Conservation (phyloP, 2,888 invertebrate genomes). For the Boloria selene region DNA sequence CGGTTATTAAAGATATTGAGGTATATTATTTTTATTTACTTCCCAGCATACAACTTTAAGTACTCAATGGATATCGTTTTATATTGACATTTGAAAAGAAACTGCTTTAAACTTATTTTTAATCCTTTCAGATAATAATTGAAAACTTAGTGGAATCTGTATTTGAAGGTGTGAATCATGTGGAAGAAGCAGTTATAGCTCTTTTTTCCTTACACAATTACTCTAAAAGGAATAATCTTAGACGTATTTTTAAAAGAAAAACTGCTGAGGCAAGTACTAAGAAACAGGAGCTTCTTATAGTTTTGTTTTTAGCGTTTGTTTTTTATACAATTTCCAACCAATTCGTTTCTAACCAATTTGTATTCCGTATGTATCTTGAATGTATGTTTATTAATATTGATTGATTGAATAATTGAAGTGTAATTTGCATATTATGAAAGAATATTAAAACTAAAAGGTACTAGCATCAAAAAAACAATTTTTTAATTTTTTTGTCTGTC, state of each 20-base stretch:
- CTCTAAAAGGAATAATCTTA: slow-evolving; percentile 87
- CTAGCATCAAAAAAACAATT: too few species aligned
- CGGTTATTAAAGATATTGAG: slow-evolving; percentile 84
- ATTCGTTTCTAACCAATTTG: too few species aligned
- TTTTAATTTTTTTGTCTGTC: too few species aligned
- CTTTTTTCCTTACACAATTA: slow-evolving; percentile 90
- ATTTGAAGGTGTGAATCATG: slow-evolving; percentile 89
- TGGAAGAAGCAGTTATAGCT: slow-evolving; percentile 90
- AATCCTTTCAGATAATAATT: slow-evolving; percentile 85
- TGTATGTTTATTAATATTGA: too few species aligned
- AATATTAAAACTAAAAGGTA: too few species aligned
- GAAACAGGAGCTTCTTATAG: neutral
- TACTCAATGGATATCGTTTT: too few species aligned
- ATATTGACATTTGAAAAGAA: too few species aligned
- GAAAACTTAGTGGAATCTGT: slow-evolving; percentile 91
- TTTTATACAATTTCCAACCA: too few species aligned
- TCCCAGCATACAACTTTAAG: too few species aligned
- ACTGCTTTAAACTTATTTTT: neutral
- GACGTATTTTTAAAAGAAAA: slow-evolving; percentile 86
- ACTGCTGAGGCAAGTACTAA: slow-evolving; percentile 79
- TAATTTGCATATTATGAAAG: too few species aligned
- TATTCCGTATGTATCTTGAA: too few species aligned
- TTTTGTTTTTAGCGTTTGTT: neutral
- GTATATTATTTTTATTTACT: slow-evolving; percentile 46
- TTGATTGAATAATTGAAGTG: too few species aligned